These are phyloP conservation scores for Hippocampus barbouri DNA, from an alignment of 2,113 vertebrate species.

Conservation along the genomic window DNA sequence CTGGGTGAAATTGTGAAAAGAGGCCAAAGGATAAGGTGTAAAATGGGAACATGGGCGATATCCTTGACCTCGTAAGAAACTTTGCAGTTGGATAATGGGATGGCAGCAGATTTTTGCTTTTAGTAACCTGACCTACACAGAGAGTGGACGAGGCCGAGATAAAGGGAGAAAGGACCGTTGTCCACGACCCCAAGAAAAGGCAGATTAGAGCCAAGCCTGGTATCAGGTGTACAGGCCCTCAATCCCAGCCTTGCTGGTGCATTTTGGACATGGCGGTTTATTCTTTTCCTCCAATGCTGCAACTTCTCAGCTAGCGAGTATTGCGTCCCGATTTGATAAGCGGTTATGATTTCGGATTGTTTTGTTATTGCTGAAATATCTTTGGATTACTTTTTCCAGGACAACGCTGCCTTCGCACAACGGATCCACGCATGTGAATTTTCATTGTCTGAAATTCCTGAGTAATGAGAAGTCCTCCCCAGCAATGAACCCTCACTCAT, in stretches of 20 bases:
- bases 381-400: not conserved
- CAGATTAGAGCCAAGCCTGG: conserved; percentile 64
- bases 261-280: conserved; percentile 44
- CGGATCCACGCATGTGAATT: not conserved
- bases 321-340: not conserved
- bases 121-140: conserved; percentile 67
- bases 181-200: conserved; percentile 61
- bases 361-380: not conserved
- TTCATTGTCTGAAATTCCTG: not conserved
- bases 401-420: not conserved
- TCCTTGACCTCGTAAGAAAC: conserved; percentile 18
- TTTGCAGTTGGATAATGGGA: not conserved
- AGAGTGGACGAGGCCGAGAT: conserved; percentile 56
- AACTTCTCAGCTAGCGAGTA: not conserved
- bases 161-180: conserved; percentile 68
- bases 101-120: conserved; percentile 51
- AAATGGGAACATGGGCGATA: not conserved
- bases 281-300: conserved; percentile 3
- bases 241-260: conserved; percentile 42
- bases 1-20: not conserved
- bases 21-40: too few species aligned
- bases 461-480: not conserved
- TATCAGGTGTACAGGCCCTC: conserved; percentile 60
- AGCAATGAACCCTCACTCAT: not conserved
- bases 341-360: not conserved